Evolutionary conservation across 2,797 vertebrate genomes (phyloP).

Genomic region (Knipowitschia caucasica): DNA sequence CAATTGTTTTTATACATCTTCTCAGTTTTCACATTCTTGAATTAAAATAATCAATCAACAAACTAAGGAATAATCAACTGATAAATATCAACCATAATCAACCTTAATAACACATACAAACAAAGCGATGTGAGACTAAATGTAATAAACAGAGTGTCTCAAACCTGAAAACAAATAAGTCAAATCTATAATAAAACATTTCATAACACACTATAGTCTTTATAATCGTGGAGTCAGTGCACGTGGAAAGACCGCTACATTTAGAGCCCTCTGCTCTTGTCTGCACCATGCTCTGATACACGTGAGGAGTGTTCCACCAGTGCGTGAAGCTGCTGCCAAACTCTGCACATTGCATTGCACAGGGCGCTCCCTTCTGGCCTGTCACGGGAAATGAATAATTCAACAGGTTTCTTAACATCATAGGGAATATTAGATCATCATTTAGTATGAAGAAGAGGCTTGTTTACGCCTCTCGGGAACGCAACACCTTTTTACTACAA

Average conservation of each 20-base stretch:
- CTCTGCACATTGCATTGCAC: conserved; percentile 4
- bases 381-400: background rate
- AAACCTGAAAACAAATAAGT: no score
- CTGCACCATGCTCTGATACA: conserved; percentile 4
- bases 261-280: background rate
- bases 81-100: no score
- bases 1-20: no score
- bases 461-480: conserved; percentile 13
- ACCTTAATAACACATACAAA: no score
- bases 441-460: background rate
- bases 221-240: background rate
- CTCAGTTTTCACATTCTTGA: no score
- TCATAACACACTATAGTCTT: no score
- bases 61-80: no score
- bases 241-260: background rate
- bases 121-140: no score
- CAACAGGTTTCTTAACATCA: conserved; percentile 4
- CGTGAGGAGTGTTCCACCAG: background rate
- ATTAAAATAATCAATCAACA: no score
- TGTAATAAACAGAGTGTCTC: no score
- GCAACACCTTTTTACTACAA: conserved; percentile 9
- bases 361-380: background rate
- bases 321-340: conserved; percentile 18
- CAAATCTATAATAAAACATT: no score
- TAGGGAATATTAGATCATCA: background rate